Evolutionary conservation across 2,797 vertebrate genomes (phyloP).

Genomic region (Scleropages formosus): DNA sequence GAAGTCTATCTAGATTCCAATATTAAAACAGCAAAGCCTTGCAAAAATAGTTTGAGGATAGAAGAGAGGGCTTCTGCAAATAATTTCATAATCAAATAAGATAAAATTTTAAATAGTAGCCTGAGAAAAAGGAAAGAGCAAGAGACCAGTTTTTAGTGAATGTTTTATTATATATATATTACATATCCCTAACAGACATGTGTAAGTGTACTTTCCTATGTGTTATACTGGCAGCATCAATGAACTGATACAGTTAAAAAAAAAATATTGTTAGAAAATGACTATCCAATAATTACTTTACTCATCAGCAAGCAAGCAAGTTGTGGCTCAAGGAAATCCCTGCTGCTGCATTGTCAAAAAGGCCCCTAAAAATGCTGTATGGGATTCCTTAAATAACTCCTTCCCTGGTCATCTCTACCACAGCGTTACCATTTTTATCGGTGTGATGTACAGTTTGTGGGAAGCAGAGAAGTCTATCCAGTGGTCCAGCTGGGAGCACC

Average conservation of each 20-base stretch:
- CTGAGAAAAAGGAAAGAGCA: too few relatives aligned
- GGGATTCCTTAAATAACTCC: conserved; percentile 10
- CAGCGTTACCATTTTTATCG: background rate
- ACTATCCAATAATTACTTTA: background rate
- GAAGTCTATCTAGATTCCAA: background rate
- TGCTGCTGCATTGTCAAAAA: background rate
- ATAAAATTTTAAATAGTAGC: background rate
- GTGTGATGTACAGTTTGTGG: conserved; percentile 11
- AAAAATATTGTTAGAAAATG: background rate
- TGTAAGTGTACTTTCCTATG: too few relatives aligned
- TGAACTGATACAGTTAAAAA: background rate
- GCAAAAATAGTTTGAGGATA: background rate
- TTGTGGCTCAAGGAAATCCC: background rate
- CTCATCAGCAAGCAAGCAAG: background rate
- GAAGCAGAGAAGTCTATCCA: background rate
- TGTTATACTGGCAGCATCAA: background rate
- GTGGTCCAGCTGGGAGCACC: background rate
- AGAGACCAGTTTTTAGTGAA: too few relatives aligned
- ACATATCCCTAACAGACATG: too few relatives aligned
- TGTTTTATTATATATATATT: too few relatives aligned
- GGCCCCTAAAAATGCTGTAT: background rate
- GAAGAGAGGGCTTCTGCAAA: background rate
- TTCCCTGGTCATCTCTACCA: background rate
- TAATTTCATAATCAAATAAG: background rate
- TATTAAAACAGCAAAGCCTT: background rate